Conservation (phyloP, 1,140 invertebrate species). For the Leguminivora glycinivorella region DNA sequence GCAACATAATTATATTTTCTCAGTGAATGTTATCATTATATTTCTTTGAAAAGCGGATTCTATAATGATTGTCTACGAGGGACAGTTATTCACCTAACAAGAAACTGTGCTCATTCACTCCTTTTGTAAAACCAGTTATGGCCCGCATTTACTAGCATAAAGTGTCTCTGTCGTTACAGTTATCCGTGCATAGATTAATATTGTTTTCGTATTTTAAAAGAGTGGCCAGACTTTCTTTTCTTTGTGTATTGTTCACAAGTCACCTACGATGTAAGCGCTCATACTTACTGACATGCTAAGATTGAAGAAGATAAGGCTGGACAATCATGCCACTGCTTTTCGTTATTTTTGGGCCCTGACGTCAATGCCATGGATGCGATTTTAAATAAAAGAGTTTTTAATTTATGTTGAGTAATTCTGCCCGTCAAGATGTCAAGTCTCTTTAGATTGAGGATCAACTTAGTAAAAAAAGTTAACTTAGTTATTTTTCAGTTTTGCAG, state of each 20-base stretch:
- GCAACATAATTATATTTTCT: constrained; percentile 5
- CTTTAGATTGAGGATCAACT: background rate
- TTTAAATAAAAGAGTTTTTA: background rate
- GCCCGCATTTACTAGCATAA: constrained; percentile 17
- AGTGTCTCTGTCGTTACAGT: constrained; percentile 27
- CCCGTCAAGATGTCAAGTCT: background rate
- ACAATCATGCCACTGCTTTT: constrained; percentile 5
- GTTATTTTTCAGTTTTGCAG: too few species aligned
- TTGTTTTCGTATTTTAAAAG: constrained; percentile 30
- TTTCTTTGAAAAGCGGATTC: background rate
- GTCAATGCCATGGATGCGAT: background rate
- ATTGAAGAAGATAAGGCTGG: constrained; percentile 10
- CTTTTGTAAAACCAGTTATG: constrained; percentile 26
- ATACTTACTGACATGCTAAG: constrained; percentile 20
- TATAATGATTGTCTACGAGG: background rate
- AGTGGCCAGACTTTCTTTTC: constrained; percentile 29
- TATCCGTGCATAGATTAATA: constrained; percentile 33
- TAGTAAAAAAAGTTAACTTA: too few species aligned
- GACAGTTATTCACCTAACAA: constrained; percentile 17
- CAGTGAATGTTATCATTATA: constrained; percentile 3
- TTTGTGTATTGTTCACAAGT: constrained; percentile 29
- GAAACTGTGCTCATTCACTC: constrained; percentile 2
- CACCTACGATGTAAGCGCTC: constrained; percentile 3
- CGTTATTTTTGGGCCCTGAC: background rate
- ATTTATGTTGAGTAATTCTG: background rate